Conservation (phyloP, 2,113 vertebrate genomes). For the Platysteira castanea region DNA sequence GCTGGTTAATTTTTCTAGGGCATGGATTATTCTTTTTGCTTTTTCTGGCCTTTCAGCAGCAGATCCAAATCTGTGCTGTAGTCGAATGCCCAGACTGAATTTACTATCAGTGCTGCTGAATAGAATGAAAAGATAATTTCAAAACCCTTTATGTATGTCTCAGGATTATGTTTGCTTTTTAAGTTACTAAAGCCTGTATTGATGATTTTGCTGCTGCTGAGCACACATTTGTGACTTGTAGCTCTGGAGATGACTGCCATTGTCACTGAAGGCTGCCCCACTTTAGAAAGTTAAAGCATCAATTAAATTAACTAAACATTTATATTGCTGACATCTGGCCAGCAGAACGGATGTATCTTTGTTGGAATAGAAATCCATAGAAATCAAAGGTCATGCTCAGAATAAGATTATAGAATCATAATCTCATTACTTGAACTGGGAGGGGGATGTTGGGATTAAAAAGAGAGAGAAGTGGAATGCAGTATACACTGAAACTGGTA, state of each 20-base stretch:
- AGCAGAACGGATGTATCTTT: background rate
- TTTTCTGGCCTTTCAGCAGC: background rate
- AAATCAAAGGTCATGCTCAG: constrained; percentile 26
- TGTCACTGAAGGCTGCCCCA: background rate
- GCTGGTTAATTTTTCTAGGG: background rate
- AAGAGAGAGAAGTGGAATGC: background rate
- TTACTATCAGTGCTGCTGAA: background rate
- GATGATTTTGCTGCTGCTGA: background rate
- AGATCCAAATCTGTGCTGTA: constrained; percentile 30
- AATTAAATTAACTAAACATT: constrained; percentile 13
- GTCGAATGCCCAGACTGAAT: background rate
- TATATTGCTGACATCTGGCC: background rate
- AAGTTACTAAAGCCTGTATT: background rate
- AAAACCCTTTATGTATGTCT: background rate
- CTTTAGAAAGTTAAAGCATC: background rate
- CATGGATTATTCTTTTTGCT: background rate
- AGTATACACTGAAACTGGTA: background rate
- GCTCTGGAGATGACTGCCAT: background rate
- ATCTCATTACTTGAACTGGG: constrained; percentile 11
- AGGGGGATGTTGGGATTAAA: background rate
- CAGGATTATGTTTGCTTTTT: constrained; percentile 19
- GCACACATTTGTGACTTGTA: background rate
- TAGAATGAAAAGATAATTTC: constrained; percentile 10
- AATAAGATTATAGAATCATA: constrained; percentile 26
- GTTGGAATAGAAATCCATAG: background rate